Evolutionary conservation across 2,113 vertebrate genomes (phyloP).

Genomic region (Vireo altiloquus): DNA sequence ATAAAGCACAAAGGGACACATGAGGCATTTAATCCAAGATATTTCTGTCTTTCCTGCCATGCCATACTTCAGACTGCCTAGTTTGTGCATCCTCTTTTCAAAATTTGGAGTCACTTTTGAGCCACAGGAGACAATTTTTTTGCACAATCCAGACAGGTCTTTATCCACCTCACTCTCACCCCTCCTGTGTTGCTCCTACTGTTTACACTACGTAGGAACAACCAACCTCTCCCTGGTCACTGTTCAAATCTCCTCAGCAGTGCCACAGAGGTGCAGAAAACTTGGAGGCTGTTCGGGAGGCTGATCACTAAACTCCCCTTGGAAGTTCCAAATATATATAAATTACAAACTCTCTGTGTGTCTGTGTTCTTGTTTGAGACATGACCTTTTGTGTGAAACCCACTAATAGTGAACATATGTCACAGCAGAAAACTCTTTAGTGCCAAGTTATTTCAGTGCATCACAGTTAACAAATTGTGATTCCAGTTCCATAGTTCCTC

Average conservation of each 20-base stretch:
- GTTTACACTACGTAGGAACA: not conserved
- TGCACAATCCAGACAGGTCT: not conserved
- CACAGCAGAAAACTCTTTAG: constrained; percentile 40
- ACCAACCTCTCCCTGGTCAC: not conserved
- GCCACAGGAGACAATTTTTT: not conserved
- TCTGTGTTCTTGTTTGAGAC: constrained; percentile 10
- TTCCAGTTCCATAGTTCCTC: constrained; percentile 60
- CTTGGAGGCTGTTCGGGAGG: not conserved
- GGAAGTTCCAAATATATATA: constrained; percentile 7
- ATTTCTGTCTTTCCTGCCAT: not conserved
- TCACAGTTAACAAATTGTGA: constrained; percentile 42
- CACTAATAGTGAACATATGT: constrained; percentile 32
- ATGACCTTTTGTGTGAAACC: constrained; percentile 34
- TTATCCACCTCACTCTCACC: not conserved
- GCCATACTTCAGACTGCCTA: not conserved
- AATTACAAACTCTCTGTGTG: not conserved
- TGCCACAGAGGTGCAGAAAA: not conserved
- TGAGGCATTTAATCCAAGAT: not conserved
- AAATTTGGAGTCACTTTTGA: not conserved
- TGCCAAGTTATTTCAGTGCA: constrained; percentile 60
- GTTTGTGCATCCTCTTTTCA: not conserved
- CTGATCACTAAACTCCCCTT: not conserved
- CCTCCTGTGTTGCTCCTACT: not conserved
- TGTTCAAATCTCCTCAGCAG: not conserved
- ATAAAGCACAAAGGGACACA: not conserved